Conservation (phyloP, 2,888 invertebrate genomes). For the Crocallis elinguaria region DNA sequence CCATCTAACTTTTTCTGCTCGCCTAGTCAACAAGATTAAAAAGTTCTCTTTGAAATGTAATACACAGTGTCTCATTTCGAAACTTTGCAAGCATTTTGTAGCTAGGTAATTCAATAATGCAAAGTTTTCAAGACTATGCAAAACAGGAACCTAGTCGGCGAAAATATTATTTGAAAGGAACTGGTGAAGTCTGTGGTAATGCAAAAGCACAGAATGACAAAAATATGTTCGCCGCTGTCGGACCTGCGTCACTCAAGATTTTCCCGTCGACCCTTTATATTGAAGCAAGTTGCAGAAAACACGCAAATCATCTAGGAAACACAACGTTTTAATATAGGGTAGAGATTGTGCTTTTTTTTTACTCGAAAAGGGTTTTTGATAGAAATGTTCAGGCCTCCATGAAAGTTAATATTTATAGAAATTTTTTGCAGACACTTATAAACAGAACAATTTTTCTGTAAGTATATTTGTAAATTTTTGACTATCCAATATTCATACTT, state of each 20-base stretch:
- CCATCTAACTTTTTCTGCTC: too few species aligned
- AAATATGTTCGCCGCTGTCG: slow-evolving; percentile 66
- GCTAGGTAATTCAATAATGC: slow-evolving; percentile 3
- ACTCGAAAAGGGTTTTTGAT: slow-evolving; percentile 1
- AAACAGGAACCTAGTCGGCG: slow-evolving; percentile 14
- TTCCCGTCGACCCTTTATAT: slow-evolving; percentile 54
- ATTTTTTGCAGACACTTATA: slow-evolving; percentile 9
- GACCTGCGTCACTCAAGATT: slow-evolving; percentile 69
- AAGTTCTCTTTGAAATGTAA: too few species aligned
- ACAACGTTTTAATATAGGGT: slow-evolving; percentile 45
- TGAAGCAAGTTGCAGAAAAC: slow-evolving; percentile 57
- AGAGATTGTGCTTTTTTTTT: slow-evolving; percentile 40
- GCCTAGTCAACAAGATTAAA: too few species aligned
- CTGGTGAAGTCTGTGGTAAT: slow-evolving; percentile 43
- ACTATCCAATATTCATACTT: too few species aligned
- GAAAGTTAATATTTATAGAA: slow-evolving; percentile 9
- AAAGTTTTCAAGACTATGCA: slow-evolving; percentile 10
- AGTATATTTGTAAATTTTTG: too few species aligned
- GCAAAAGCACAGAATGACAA: slow-evolving; percentile 61
- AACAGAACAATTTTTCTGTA: neutral
- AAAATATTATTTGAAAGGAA: slow-evolving; percentile 23
- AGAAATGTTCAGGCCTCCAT: slow-evolving; percentile 3
- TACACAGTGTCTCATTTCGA: neutral
- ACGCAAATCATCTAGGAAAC: slow-evolving; percentile 53
- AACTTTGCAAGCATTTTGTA: neutral